phyloP scores from a whole-genome alignment of 2,113 vertebrate genomes.

The Lepus europaeus region DNA sequence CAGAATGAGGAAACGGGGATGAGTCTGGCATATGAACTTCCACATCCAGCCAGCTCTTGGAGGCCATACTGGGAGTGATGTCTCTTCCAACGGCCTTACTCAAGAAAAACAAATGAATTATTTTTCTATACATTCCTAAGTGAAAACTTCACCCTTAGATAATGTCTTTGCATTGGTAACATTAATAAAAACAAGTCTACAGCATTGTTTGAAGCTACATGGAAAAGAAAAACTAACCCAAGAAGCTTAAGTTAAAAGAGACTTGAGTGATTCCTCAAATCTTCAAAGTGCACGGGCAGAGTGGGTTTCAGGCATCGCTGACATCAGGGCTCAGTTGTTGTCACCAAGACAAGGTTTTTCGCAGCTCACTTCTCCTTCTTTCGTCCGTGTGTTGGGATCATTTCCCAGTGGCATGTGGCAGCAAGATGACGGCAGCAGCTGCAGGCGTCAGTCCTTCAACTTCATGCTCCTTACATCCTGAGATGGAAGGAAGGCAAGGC shows the following conservation, averaged over 20 bases:
- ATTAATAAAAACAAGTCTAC: neutral
- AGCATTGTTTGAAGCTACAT: neutral
- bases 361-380: neutral
- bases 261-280: neutral
- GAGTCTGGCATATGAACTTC: neutral
- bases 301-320: neutral
- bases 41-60: neutral
- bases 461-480: neutral
- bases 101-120: neutral
- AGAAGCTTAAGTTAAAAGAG: neutral
- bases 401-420: neutral
- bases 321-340: neutral
- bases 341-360: neutral
- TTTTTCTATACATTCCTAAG: neutral
- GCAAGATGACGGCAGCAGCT: neutral
- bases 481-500: neutral
- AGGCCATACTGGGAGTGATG: neutral
- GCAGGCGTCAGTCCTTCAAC: neutral
- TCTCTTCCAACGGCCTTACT: neutral
- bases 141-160: constrained; percentile 28
- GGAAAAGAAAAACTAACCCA: constrained; percentile 3
- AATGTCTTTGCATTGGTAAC: neutral
- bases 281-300: neutral
- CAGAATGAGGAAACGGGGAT: neutral
- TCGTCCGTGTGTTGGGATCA: neutral